Evolutionary conservation across 2,888 invertebrate species (phyloP).

Genomic region (Margaritifera margaritifera): DNA sequence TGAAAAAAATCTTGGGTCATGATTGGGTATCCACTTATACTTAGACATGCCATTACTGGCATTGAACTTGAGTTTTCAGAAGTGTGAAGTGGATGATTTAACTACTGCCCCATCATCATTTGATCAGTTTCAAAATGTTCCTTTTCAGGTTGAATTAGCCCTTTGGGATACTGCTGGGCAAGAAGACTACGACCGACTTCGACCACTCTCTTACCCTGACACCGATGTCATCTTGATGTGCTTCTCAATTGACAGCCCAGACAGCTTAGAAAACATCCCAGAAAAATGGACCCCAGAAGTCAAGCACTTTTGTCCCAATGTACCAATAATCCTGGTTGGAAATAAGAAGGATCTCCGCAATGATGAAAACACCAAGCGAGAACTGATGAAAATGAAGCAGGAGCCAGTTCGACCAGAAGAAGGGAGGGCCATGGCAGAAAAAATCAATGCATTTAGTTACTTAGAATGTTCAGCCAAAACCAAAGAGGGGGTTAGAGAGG

Average conservation of each 20-base stretch:
- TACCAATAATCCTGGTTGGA: conserved; percentile 98
- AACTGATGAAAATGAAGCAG: conserved; percentile 97
- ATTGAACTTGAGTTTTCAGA: too few relatives aligned
- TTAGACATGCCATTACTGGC: too few relatives aligned
- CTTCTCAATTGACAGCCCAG: conserved; percentile 99
- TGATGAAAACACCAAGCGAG: conserved; percentile 73
- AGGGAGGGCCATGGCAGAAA: conserved; percentile 97
- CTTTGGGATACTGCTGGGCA: conserved; percentile 98
- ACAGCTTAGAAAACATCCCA: conserved; percentile 98
- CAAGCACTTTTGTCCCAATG: conserved; percentile 97
- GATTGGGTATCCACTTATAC: too few relatives aligned
- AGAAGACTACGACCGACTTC: conserved; percentile 96
- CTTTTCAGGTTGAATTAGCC: conserved; percentile 73
- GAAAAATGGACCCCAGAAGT: conserved; percentile 99
- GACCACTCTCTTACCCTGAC: conserved; percentile 97
- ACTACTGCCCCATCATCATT: too few relatives aligned
- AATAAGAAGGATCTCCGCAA: conserved; percentile 83
- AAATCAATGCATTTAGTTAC: conserved; percentile 98
- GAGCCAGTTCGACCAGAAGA: conserved; percentile 98
- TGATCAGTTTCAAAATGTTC: too few relatives aligned
- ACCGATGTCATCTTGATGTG: conserved; percentile 99
- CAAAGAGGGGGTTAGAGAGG: conserved; percentile 99
- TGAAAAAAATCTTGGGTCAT: too few relatives aligned
- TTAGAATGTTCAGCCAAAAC: conserved; percentile 99
- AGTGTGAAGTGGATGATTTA: too few relatives aligned